These are phyloP conservation scores for Branchellion lobata DNA, from an alignment of 2,888 invertebrate genomes.

Conservation along the genomic window DNA sequence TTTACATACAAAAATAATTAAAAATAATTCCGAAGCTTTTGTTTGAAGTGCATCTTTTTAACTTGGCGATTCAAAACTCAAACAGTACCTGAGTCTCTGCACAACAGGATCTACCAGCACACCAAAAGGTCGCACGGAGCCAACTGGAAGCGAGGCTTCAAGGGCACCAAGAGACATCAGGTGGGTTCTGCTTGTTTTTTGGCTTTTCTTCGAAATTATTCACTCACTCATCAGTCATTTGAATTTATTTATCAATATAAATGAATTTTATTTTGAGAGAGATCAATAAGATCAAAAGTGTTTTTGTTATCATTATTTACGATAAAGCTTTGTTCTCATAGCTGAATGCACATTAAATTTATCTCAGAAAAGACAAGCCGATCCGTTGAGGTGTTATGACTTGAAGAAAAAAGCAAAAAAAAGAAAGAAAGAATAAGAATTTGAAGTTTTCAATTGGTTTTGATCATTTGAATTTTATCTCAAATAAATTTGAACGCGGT, in stretches of 20 bases:
- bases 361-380: slow-evolving; percentile 69
- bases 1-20: too few species aligned
- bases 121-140: slow-evolving; percentile 2
- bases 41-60: too few species aligned
- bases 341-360: too few species aligned
- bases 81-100: slow-evolving; percentile 9
- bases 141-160: slow-evolving; percentile 26
- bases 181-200: neutral
- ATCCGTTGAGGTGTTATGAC: slow-evolving; percentile 71
- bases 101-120: slow-evolving; percentile 6
- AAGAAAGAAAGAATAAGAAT: slow-evolving; percentile 1
- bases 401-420: slow-evolving; percentile 61
- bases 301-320: neutral
- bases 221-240: neutral
- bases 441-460: neutral
- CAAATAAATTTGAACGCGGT: neutral
- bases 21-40: too few species aligned
- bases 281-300: neutral
- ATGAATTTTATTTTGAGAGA: too few species aligned
- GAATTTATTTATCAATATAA: neutral
- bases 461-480: neutral
- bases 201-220: neutral
- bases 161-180: slow-evolving; percentile 33
- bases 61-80: too few species aligned
- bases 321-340: too few species aligned